Conservation (phyloP, 2,797 vertebrate species). For the Gallinago stenura region DNA sequence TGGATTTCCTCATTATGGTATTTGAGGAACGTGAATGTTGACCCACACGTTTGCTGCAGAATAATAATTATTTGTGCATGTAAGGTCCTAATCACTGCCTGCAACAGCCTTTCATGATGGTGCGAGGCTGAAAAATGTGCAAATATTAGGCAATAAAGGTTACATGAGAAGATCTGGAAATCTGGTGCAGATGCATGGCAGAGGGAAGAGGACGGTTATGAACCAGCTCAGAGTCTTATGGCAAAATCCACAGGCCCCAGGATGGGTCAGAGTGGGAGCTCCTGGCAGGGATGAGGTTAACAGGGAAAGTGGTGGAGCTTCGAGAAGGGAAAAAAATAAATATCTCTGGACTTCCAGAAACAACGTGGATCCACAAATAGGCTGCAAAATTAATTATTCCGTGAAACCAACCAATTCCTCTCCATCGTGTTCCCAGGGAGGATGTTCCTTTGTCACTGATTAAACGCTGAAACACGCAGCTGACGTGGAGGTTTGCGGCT, state of each 20-base stretch:
- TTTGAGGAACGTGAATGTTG: neutral
- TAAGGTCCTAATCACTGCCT: neutral
- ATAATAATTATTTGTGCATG: neutral
- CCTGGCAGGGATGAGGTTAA: neutral
- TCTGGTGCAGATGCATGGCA: neutral
- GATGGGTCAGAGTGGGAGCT: neutral
- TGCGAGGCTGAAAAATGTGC: neutral
- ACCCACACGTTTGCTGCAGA: fast-evolving
- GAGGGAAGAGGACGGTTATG: neutral
- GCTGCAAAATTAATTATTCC: neutral
- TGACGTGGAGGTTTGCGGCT: neutral
- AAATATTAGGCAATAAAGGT: neutral
- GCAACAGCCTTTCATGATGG: neutral
- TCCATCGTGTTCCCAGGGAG: neutral
- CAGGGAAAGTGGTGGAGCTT: neutral
- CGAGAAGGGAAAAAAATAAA: neutral
- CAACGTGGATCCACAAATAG: neutral
- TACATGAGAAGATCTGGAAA: neutral
- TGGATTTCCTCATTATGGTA: neutral
- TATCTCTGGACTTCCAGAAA: neutral
- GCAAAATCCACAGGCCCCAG: neutral
- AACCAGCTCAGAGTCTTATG: neutral
- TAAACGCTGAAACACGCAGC: neutral
- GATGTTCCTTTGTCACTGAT: neutral
- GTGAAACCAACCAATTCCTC: neutral